Evolutionary conservation across 92 coral and sea anemone species (phyloP), one percentile per base, ranked within the genome.

Genomic region (Phymanthus crucifer): DNA sequence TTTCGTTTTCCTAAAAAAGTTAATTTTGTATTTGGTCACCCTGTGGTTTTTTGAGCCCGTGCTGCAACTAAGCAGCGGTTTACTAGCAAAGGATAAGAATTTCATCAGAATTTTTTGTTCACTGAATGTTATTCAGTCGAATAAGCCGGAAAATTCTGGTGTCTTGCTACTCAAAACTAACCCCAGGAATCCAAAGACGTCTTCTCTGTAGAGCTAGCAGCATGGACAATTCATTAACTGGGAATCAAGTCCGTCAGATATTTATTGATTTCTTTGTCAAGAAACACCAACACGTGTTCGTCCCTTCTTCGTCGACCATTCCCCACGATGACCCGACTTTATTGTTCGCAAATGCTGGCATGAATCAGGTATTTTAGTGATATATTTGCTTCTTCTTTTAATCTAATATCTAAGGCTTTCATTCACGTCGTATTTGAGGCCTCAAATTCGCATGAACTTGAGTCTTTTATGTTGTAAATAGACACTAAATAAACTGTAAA

Each of bases 291-390:
- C 98, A 95, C 81, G 85, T 85, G 21, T 88, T 90, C n/a, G 97
- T 95, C 2, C 98, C 93, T 64, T 95, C 98, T 0, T 92, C 97
- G 3, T 90, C 95, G 24, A 91, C 94, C 3, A 79, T 95, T 74
- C 98, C 98, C 50, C 98, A 92, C 36, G 98, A 95, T 2, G 98
- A 95, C 82, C 98, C 98, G 0, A 95, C 98, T 4, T 80, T 95
- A 48, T 86, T 95, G 74, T 95, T 95, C 75, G 97, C 98, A 1
- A 95, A 95, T 66, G 98, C 98, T 45, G 98, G 98, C 2, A 95
- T 95, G 98, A 95, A 95, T 78, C 98, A 95, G 98, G 98, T 95
- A 72, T 45, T 34, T 50, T 12, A 29, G 6, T 46, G 16, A 26
- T 67, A 3, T n/a, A n/a, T 34, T 32, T 70, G 33, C 18, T 31